phyloP scores from a whole-genome alignment of 2,888 invertebrate genomes.

The Brachylomia viminalis region DNA sequence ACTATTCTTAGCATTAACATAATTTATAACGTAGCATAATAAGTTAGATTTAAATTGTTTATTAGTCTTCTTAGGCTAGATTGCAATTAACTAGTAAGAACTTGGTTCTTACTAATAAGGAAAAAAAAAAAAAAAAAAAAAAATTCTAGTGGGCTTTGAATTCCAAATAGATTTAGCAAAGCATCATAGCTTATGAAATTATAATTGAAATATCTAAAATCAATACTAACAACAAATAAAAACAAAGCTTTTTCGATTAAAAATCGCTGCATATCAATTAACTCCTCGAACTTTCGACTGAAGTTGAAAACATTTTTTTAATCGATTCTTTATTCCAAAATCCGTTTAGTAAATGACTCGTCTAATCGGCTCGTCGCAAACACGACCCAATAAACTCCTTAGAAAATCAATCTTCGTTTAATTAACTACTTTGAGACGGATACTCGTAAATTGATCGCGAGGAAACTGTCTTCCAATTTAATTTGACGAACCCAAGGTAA shows the following conservation, averaged over 20 bases:
- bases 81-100: no score
- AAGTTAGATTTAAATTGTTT: no score
- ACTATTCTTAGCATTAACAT: no score
- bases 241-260: background rate
- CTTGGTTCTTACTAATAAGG: no score
- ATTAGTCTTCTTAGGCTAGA: no score
- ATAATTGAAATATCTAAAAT: background rate
- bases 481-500: conserved; percentile 62
- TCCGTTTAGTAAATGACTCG: conserved; percentile 56
- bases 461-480: conserved; percentile 62
- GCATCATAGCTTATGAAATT: background rate
- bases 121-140: no score
- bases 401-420: conserved; percentile 70
- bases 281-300: conserved; percentile 19
- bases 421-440: conserved; percentile 67
- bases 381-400: conserved; percentile 65
- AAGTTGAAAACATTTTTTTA: conserved; percentile 26
- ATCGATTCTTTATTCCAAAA: conserved; percentile 45
- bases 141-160: background rate
- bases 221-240: background rate
- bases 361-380: conserved; percentile 57
- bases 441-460: conserved; percentile 64
- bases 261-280: conserved; percentile 25
- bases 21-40: no score
- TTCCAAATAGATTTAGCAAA: background rate